These are phyloP conservation scores for Syndactyla subalaris DNA, from an alignment of 2,797 vertebrate species.

Conservation along the genomic window DNA sequence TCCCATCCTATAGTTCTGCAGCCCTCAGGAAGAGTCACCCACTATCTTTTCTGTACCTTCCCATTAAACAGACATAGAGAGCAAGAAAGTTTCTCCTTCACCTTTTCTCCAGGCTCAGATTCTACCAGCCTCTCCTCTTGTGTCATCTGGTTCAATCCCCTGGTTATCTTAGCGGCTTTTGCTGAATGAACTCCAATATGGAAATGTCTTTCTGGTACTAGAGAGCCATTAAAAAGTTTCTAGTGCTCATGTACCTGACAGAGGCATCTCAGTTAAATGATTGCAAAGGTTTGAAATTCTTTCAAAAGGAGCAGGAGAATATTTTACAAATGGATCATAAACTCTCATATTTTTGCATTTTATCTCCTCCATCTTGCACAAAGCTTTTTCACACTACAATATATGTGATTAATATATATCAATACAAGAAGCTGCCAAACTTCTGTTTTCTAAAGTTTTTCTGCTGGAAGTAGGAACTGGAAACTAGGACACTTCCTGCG, in stretches of 20 bases:
- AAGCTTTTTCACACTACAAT: not conserved
- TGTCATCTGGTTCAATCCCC: not conserved
- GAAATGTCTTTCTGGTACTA: not conserved
- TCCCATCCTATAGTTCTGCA: not conserved
- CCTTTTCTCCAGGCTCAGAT: not conserved
- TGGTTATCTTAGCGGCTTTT: not conserved
- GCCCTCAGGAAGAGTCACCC: not conserved
- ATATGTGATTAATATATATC: not conserved
- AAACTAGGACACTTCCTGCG: conserved; percentile 44
- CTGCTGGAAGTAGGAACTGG: conserved; percentile 20
- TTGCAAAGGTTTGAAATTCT: not conserved
- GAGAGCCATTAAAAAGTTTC: not conserved
- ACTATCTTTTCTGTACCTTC: not conserved
- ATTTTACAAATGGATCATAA: not conserved
- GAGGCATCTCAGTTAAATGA: not conserved
- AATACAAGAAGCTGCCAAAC: conserved; percentile 1
- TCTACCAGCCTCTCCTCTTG: not conserved
- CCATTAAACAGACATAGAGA: not conserved
- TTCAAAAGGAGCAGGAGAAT: not conserved
- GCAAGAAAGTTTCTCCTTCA: not conserved
- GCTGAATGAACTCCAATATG: not conserved
- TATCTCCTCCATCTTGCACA: not conserved
- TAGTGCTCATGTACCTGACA: not conserved
- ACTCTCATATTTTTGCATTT: not conserved
- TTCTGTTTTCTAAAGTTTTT: conserved; percentile 18